Evolutionary conservation across 2,113 vertebrate genomes (phyloP), one percentile per base, ranked within the genome.

Genomic region (Phylloscopus trochiloides): DNA sequence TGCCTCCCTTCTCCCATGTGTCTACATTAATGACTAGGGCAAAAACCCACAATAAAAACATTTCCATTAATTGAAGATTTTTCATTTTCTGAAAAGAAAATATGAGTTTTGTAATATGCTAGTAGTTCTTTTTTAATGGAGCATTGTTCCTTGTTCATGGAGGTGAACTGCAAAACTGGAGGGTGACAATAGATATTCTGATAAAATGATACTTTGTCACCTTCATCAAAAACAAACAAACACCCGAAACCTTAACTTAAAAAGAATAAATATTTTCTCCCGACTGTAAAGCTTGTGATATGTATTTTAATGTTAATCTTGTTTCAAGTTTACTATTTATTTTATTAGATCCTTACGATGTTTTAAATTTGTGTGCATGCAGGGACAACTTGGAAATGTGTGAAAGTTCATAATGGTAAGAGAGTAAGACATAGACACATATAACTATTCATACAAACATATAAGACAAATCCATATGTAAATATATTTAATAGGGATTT

Each of bases 41-140:
- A 94, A 76, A 88, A 92, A 14, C 2, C 9, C 47, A 50, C 32
- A 90, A 79, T 32, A 11, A 85, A 90, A 88, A 12, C 16, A 51
- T 59, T 85, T 43, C 17, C 31, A 34, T 71, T 90, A 67, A 68
- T 40, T 51, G 31, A 82, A 92, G 24, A 11, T 29, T 74, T 87
- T 38, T 89, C 15, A 29, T 92, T 79, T 86, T 88, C 19, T 86
- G 89, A 11, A 31, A 86, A 40, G 19, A 43, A 91, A 91, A 34
- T 5, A 43, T 10, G 7, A 40, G 25, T 43, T 86, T 83, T 83
- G 9, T n/a, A 83, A 72, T 36, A 72, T 0, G 0, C 7, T 47
- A 15, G 10, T 40, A 79, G 18, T 20, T 83, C 3, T 40, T 76
- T 11, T 8, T 61, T 48, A 86, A 65, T 52, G 29, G 24, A 40